phyloP scores from a whole-genome alignment of 1,140 invertebrate species.

The Ceratina calcarata region DNA sequence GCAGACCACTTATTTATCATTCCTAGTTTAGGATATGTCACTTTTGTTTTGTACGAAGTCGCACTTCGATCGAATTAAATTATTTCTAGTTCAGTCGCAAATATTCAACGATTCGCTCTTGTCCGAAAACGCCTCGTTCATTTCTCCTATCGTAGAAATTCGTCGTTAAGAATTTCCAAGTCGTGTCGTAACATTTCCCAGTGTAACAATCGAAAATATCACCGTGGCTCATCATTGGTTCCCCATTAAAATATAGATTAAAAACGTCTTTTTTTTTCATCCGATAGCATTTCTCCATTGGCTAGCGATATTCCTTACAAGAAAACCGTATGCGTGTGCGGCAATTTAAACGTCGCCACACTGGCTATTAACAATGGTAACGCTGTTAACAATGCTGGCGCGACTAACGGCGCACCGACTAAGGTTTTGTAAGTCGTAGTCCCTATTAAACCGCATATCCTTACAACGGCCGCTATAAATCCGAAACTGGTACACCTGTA shows the following conservation, averaged over 20 bases:
- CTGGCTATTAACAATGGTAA: slow-evolving; percentile 69
- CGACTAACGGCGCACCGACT: slow-evolving; percentile 68
- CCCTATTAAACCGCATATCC: slow-evolving; percentile 72
- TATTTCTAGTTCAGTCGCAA: slow-evolving; percentile 13
- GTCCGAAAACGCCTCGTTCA: slow-evolving; percentile 36
- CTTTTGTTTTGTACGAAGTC: slow-evolving; percentile 49
- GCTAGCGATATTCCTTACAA: slow-evolving; percentile 62
- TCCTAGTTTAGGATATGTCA: slow-evolving; percentile 55
- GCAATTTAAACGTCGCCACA: slow-evolving; percentile 73
- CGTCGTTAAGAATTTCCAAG: slow-evolving; percentile 2
- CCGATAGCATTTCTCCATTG: background rate
- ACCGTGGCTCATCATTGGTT: background rate
- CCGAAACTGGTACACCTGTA: slow-evolving; percentile 75
- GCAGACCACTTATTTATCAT: slow-evolving; percentile 28
- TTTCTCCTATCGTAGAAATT: slow-evolving; percentile 12
- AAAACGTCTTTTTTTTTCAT: slow-evolving; percentile 21
- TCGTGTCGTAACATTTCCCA: slow-evolving; percentile 7
- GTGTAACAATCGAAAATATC: slow-evolving; percentile 13
- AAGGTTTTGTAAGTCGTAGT: slow-evolving; percentile 73
- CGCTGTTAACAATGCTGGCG: slow-evolving; percentile 72
- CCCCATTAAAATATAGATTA: slow-evolving; percentile 38
- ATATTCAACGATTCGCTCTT: slow-evolving; percentile 28
- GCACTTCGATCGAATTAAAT: slow-evolving; percentile 30
- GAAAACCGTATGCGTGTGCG: slow-evolving; percentile 75
- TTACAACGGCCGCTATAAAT: slow-evolving; percentile 70